Evolutionary conservation across 2,888 invertebrate genomes (phyloP).

Genomic region (Diaperis boleti): DNA sequence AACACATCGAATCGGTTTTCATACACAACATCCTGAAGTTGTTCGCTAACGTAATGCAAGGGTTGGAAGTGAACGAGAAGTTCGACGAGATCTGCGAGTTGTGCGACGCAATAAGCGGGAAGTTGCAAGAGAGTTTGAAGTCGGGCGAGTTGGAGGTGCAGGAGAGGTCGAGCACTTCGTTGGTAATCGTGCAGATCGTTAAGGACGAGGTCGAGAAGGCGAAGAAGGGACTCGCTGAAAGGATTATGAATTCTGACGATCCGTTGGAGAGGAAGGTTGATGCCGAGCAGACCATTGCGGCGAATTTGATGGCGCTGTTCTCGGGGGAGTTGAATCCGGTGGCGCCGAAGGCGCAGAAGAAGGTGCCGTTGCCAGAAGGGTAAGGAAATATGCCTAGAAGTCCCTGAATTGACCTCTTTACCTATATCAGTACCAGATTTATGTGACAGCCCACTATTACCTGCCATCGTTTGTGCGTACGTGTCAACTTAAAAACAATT

Average conservation of each 20-base stretch:
- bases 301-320: slow-evolving; percentile 82
- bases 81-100: slow-evolving; percentile 72
- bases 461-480: too few relatives aligned
- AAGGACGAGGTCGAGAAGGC: slow-evolving; percentile 68
- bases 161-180: slow-evolving; percentile 92
- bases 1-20: slow-evolving; percentile 96
- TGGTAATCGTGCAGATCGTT: slow-evolving; percentile 79
- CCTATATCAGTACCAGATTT: too few relatives aligned
- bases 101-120: slow-evolving; percentile 76
- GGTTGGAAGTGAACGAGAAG: slow-evolving; percentile 73
- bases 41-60: slow-evolving; percentile 76
- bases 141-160: slow-evolving; percentile 98
- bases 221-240: slow-evolving; percentile 57
- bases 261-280: slow-evolving; percentile 56
- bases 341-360: slow-evolving; percentile 97
- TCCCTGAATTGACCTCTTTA: too few relatives aligned
- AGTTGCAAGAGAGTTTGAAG: slow-evolving; percentile 87
- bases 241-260: slow-evolving; percentile 59
- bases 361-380: slow-evolving; percentile 96
- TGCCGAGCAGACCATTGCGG: slow-evolving; percentile 70
- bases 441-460: too few relatives aligned
- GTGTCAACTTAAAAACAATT: too few relatives aligned
- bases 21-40: slow-evolving; percentile 89
- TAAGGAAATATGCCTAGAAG: too few relatives aligned
- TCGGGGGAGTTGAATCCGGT: slow-evolving; percentile 97